These are phyloP conservation scores for Drosophila ogumai DNA, from an alignment of 1,140 invertebrate species.

Conservation along the genomic window DNA sequence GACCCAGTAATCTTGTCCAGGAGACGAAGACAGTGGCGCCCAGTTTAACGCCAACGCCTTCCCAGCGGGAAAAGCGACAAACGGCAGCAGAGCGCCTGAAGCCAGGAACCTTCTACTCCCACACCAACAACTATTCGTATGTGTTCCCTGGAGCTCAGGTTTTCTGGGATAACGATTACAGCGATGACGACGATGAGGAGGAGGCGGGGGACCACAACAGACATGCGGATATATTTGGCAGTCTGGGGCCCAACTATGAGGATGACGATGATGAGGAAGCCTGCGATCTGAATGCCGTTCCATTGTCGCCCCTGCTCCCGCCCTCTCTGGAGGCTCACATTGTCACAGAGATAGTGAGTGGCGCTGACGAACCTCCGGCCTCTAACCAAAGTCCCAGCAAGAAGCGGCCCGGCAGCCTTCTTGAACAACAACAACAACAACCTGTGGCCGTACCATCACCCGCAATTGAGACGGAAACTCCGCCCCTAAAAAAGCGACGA, in stretches of 20 bases:
- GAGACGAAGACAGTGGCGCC: constrained; percentile 64
- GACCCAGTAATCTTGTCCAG: constrained; percentile 55
- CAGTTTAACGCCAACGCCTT: constrained; percentile 56
- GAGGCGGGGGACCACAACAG: constrained; percentile 31
- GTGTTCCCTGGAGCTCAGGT: constrained; percentile 82
- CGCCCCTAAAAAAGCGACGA: constrained; percentile 61
- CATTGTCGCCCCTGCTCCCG: constrained; percentile 68
- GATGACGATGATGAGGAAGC: constrained; percentile 42
- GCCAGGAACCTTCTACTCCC: constrained; percentile 76
- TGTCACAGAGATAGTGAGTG: constrained; percentile 68
- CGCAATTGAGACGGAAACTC: constrained; percentile 37
- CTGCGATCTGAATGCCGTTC: constrained; percentile 63
- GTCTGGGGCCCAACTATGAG: constrained; percentile 29
- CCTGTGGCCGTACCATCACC: background rate
- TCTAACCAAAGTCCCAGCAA: constrained; percentile 51
- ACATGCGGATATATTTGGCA: constrained; percentile 45
- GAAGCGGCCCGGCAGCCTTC: constrained; percentile 41
- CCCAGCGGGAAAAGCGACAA: constrained; percentile 57
- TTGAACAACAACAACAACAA: constrained; percentile 19
- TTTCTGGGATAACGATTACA: constrained; percentile 69
- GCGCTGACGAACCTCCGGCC: constrained; percentile 1
- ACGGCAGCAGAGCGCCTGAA: constrained; percentile 70
- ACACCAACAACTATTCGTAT: constrained; percentile 70
- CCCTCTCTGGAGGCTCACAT: constrained; percentile 75
- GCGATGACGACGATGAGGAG: constrained; percentile 71